These are phyloP conservation scores for Liolophura sinensis DNA, from an alignment of 1,140 invertebrate species.

Conservation along the genomic window DNA sequence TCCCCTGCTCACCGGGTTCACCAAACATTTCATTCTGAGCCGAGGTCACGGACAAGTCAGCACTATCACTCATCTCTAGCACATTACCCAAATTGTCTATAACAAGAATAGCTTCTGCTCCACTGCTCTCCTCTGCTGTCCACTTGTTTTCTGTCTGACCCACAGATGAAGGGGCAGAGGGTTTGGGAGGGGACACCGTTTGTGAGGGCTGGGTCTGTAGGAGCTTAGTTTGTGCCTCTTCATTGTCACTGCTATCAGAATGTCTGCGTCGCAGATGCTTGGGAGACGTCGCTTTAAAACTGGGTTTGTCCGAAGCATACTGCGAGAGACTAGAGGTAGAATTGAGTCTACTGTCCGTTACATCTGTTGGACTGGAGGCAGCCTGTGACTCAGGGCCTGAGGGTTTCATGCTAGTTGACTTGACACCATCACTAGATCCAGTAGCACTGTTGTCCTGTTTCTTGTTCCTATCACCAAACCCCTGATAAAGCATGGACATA, in stretches of 20 bases:
- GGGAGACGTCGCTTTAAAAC: slow-evolving; percentile 47
- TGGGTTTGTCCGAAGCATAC: slow-evolving; percentile 52
- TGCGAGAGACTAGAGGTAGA: too few relatives aligned
- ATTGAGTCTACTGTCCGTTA: too few relatives aligned
- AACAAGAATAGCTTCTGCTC: neutral
- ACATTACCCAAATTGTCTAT: slow-evolving; percentile 37
- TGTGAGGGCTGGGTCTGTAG: too few relatives aligned
- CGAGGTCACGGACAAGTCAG: slow-evolving; percentile 1
- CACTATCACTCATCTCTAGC: slow-evolving; percentile 22
- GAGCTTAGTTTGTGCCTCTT: slow-evolving; percentile 28
- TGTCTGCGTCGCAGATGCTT: slow-evolving; percentile 46
- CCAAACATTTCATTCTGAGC: slow-evolving; percentile 6
- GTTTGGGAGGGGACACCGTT: too few relatives aligned
- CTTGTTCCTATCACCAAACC: neutral
- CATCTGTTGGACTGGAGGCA: too few relatives aligned
- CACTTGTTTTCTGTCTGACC: too few relatives aligned
- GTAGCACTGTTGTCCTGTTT: neutral
- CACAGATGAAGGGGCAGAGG: too few relatives aligned
- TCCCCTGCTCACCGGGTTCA: slow-evolving; percentile 4
- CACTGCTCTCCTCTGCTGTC: too few relatives aligned
- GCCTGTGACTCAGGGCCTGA: too few relatives aligned
- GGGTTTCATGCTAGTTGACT: too few relatives aligned
- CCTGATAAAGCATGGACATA: slow-evolving; percentile 15
- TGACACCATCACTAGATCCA: too few relatives aligned
- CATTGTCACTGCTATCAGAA: slow-evolving; percentile 48